These are phyloP conservation scores for Drosophila suboccidentalis DNA, from an alignment of 2,888 invertebrate species.

Conservation along the genomic window DNA sequence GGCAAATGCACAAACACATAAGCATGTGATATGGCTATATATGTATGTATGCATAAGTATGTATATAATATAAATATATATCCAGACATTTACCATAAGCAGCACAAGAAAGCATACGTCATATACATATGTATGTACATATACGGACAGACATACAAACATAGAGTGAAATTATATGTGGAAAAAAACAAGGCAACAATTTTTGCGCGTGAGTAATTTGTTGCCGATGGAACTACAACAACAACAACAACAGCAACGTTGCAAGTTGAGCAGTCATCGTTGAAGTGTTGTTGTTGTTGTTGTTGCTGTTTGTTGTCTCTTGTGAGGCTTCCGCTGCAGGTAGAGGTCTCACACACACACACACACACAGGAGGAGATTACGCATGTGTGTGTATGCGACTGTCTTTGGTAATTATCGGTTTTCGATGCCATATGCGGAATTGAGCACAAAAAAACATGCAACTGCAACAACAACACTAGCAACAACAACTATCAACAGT, in stretches of 20 bases:
- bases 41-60: not conserved
- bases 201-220: conserved; percentile 83
- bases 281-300: conserved; percentile 21
- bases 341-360: conserved; percentile 49
- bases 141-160: conserved; percentile 2
- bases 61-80: not conserved
- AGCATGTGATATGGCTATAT: conserved; percentile 11
- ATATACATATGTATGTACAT: conserved; percentile 24
- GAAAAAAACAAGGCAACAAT: conserved; percentile 66
- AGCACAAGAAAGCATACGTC: conserved; percentile 77
- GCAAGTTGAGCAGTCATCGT: conserved; percentile 25
- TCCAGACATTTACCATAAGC: conserved; percentile 42
- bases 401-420: conserved; percentile 79
- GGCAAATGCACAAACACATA: conserved; percentile 42
- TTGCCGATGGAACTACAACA: conserved; percentile 49
- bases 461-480: conserved; percentile 34
- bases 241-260: conserved; percentile 20
- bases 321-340: conserved; percentile 80
- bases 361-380: conserved; percentile 31
- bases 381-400: conserved; percentile 33
- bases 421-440: conserved; percentile 82
- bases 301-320: conserved; percentile 59
- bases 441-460: conserved; percentile 55
- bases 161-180: conserved; percentile 70
- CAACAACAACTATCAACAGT: conserved; percentile 32